Base-by-base conservation (phyloP, 1,140 invertebrate species). In the Proctacanthus coquilletti region DNA sequence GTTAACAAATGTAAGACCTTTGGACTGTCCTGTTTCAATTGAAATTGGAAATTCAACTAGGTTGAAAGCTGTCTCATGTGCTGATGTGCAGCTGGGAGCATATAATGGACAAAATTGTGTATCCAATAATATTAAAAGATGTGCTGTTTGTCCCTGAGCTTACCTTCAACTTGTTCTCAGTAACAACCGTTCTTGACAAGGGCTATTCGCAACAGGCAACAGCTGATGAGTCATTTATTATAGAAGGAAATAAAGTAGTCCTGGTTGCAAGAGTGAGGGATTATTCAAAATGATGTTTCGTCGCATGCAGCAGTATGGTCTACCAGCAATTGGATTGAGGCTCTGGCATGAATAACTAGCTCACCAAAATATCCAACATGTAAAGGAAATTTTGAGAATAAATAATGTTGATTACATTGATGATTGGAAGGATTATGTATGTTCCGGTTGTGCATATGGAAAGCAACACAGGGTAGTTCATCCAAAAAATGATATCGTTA, bases 81-180 rank as follows among this genome's bases (percentile, higher is more conserved):
- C n/a, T n/a, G n/a, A n/a, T n/a, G n/a, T n/a, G n/a, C n/a, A n/a
- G n/a, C n/a, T n/a, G n/a, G n/a, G n/a, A n/a, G n/a, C n/a, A n/a
- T n/a, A n/a, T n/a, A n/a, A n/a, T n/a, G n/a, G n/a, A n/a, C n/a
- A n/a, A n/a, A n/a, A n/a, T n/a, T n/a, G n/a, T n/a, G n/a, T n/a
- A 39, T 8, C 5, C 13, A 19, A 39, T 39, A 19, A 11, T 18
- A 4, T 10, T 39, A 5, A 30, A 20, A 19, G 32, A 39, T 30
- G 37, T 39, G 18, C 19, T 39, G 4, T 32, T 30, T 30, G 18
- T 39, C 27, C 37, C 29, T 18, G 27, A 39, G 19, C 18, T 39
- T 13, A 20, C 30, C 21, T 18, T 18, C 19, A 32, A 25, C 21
- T 18, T 39, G 29, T 20, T 39, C n/a, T 32, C 37, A 5, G 37